These are phyloP conservation scores for Thalassarche chlororhynchos DNA, from an alignment of 2,113 vertebrate genomes.

Conservation along the genomic window DNA sequence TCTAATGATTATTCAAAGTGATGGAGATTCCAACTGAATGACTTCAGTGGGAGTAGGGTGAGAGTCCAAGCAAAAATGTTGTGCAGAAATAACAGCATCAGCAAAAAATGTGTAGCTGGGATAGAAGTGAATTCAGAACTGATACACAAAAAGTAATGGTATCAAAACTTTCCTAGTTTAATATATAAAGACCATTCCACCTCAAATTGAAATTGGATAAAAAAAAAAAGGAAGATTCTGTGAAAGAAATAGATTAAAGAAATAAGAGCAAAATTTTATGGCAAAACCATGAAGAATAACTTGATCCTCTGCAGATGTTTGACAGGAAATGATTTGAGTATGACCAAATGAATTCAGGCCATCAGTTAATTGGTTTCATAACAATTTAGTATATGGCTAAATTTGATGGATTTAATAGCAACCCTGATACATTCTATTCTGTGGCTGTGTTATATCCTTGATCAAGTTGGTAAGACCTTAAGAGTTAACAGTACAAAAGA, in stretches of 20 bases:
- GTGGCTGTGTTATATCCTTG: background rate
- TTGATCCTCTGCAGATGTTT: constrained; percentile 41
- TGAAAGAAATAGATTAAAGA: background rate
- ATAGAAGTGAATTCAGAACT: background rate
- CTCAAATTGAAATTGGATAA: background rate
- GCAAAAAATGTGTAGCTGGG: background rate
- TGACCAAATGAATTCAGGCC: background rate
- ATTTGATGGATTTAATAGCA: background rate
- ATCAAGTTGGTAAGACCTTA: background rate
- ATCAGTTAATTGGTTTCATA: constrained; percentile 14
- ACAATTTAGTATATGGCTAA: background rate
- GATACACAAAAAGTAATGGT: background rate
- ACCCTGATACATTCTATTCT: background rate
- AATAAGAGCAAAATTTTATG: background rate
- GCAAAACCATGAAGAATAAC: background rate
- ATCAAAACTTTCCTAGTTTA: background rate
- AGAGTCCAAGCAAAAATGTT: background rate
- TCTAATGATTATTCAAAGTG: constrained; percentile 1
- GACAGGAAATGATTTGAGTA: background rate
- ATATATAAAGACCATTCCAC: background rate
- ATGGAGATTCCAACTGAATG: constrained; percentile 34
- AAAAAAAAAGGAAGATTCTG: background rate
- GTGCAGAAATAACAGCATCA: constrained; percentile 11
- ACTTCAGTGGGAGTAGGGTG: constrained; percentile 26
- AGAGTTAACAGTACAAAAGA: background rate